Evolutionary conservation across 2,888 invertebrate species (phyloP), one percentile per base, ranked within the genome.

Genomic region (Adelphocoris suturalis): DNA sequence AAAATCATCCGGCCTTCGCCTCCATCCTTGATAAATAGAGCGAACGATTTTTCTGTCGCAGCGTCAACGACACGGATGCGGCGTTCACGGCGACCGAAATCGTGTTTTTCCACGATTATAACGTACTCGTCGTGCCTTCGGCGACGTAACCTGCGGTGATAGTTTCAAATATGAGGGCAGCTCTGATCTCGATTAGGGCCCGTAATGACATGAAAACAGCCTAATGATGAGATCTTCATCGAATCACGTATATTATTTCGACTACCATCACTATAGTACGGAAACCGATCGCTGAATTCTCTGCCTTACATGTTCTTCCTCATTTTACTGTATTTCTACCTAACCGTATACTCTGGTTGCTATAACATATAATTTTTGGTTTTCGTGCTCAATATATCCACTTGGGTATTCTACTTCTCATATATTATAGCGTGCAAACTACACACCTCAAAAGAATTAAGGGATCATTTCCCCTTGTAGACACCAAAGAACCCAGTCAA

Each of bases 41-140:
- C 68, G 68, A 68, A 23, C 5, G 68, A 23, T 68, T 68, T 68
- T 68, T 23, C 68, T 12, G 12, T 37, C 37, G 23, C 23, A 16
- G 27, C 68, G 68, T 68, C 68, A 68, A 68, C 68, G 68, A 68
- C 68, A 68, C 68, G 68, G 68, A 68, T 68, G 68, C 23, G 5
- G 68, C 7, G 0, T 7, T 23, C 12, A 12, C 37, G 16, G 11
- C 5, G 68, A 68, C 1, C 23, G 13, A 68, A 68, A 68, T 68
- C 3, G 68, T 23, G 27, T 37, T 23, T 68, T 68, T 68, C 23
- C 23, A 11, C 23, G 23, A 23, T n/a, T 68, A 27, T 27, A 13
- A 52, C 16, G 52, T 11, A 16, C 52, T 13, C 4, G 13, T 68
- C 52, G 52, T 11, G 52, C 16, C 52, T 23, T 13, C 23, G 9